A percentile compares a stretch with the other conserved stretches of the same genome.
Evolutionary conservation across 2,113 vertebrate genomes (phyloP).

Genomic region (Sebastes schlegelii): DNA sequence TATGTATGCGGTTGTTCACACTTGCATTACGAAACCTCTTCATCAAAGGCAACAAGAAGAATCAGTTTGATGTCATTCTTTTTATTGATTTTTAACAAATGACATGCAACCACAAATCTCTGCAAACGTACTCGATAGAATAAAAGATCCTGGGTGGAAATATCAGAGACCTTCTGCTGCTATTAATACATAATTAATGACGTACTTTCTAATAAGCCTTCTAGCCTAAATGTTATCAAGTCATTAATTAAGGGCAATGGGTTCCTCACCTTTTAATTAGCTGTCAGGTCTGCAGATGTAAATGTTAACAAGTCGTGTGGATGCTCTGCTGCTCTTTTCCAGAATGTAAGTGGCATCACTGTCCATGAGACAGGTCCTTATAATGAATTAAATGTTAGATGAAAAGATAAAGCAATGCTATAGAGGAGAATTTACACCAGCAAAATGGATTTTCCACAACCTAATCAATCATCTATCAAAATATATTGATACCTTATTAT

Average conservation of each 20-base stretch:
- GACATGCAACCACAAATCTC: neutral
- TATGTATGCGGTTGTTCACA: neutral
- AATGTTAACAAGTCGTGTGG: conserved; percentile 22
- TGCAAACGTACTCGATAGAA: neutral
- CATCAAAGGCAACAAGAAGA: neutral
- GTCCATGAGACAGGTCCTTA: neutral
- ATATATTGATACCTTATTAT: neutral
- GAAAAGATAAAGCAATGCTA: neutral
- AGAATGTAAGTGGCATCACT: neutral
- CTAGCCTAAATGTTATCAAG: conserved; percentile 22
- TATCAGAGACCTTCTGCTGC: neutral
- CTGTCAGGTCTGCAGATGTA: neutral
- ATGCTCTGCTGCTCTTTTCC: conserved; percentile 16
- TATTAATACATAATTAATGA: conserved; percentile 38
- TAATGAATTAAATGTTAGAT: neutral
- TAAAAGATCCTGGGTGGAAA: neutral
- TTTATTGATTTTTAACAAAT: neutral
- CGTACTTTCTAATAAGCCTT: neutral
- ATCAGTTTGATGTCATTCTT: neutral
- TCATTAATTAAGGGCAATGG: conserved; percentile 34
- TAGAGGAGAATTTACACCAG: neutral
- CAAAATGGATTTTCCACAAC: neutral
- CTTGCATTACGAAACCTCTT: neutral
- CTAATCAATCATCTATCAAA: neutral
- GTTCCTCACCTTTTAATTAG: conserved; percentile 46